These are phyloP conservation scores for Malurus splendens DNA, from an alignment of 2,797 vertebrate species.

Conservation along the genomic window DNA sequence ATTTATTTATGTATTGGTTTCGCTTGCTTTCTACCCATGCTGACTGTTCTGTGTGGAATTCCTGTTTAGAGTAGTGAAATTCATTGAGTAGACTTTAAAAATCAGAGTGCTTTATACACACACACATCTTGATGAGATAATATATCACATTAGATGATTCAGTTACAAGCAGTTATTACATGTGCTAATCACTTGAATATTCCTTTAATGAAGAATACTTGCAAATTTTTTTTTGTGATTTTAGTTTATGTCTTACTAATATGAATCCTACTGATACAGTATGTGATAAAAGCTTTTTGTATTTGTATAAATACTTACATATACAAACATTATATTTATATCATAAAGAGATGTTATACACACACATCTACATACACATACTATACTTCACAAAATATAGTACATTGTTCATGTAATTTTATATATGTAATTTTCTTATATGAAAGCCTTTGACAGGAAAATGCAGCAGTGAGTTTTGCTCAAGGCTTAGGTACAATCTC, in stretches of 20 bases:
- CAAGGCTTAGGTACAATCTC: not conserved
- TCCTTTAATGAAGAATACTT: not conserved
- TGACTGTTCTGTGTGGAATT: not conserved
- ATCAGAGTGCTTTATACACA: not conserved
- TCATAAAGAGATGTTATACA: not conserved
- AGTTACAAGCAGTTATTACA: not conserved
- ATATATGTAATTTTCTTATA: not conserved
- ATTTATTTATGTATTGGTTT: conserved; percentile 5
- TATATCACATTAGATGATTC: not conserved
- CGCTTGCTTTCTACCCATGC: not conserved
- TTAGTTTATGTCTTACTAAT: not conserved
- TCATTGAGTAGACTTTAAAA: not conserved
- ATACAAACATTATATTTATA: not conserved
- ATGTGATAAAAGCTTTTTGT: not conserved
- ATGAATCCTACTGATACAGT: not conserved
- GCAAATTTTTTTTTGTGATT: not conserved
- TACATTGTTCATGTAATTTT: not conserved
- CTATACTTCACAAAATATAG: not conserved
- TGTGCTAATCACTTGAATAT: not conserved
- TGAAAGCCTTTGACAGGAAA: not conserved
- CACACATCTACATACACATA: not conserved
- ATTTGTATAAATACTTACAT: not conserved
- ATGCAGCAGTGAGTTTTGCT: not conserved
- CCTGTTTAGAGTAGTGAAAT: not conserved
- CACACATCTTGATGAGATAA: not conserved